A percentile compares a stretch with the other conserved stretches of the same genome.
Conservation (phyloP, 2,113 vertebrate genomes). For the Nibea coibor region DNA sequence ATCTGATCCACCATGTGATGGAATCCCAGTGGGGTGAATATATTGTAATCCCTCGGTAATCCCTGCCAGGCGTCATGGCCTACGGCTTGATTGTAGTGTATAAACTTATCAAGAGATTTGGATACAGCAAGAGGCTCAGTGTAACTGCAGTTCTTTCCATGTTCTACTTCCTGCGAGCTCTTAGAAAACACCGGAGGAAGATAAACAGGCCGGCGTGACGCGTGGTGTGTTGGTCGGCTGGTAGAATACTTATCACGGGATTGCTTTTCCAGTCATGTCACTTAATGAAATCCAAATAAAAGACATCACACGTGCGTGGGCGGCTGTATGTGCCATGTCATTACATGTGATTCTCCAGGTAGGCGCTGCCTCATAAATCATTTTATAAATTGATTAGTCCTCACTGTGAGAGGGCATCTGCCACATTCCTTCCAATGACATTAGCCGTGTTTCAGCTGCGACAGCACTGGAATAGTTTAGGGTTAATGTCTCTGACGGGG, state of each 20-base stretch:
- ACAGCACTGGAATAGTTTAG: slow-evolving; percentile 46
- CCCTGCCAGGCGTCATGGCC: slow-evolving; percentile 73
- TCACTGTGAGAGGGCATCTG: slow-evolving; percentile 19
- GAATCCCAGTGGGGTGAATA: slow-evolving; percentile 74
- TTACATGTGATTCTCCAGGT: slow-evolving; percentile 30
- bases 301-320: background rate
- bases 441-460: slow-evolving; percentile 34
- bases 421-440: slow-evolving; percentile 56
- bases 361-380: slow-evolving; percentile 45
- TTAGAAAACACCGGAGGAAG: background rate
- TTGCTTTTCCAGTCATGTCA: slow-evolving; percentile 34
- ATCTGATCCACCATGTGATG: slow-evolving; percentile 75
- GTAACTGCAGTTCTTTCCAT: slow-evolving; percentile 3
- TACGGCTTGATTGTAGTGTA: slow-evolving; percentile 73
- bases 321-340: background rate
- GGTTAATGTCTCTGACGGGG: slow-evolving; percentile 44
- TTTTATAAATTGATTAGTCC: slow-evolving; percentile 50
- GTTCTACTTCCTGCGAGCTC: slow-evolving; percentile 41
- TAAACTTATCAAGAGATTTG: slow-evolving; percentile 74
- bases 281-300: slow-evolving; percentile 28
- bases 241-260: slow-evolving; percentile 20
- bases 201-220: background rate
- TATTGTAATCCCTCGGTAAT: slow-evolving; percentile 79
- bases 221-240: background rate
- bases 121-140: slow-evolving; percentile 19